Conservation (phyloP, 2,797 vertebrate species). For the Cirrhinus mrigala region DNA sequence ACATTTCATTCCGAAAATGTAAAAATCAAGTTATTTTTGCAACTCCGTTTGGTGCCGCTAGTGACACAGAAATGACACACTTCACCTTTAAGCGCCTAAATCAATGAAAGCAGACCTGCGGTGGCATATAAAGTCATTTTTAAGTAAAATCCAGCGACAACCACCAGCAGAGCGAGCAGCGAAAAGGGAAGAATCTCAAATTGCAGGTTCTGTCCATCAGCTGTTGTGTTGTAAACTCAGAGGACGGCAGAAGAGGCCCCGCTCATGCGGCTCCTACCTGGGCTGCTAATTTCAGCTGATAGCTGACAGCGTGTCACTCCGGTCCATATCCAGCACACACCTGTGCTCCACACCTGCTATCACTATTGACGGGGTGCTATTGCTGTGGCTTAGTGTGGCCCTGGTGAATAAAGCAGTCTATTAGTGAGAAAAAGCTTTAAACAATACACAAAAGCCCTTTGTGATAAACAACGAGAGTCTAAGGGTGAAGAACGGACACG, state of each 20-base stretch:
- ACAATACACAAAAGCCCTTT: constrained; percentile 28
- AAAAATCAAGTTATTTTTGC: neutral
- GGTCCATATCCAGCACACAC: constrained; percentile 43
- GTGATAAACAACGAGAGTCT: constrained; percentile 1
- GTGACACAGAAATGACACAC: constrained; percentile 18
- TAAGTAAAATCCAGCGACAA: constrained; percentile 36
- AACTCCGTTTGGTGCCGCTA: constrained; percentile 6
- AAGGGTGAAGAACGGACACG: constrained; percentile 10
- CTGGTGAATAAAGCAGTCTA: constrained; percentile 51
- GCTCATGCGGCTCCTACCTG: constrained; percentile 30
- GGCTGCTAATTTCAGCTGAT: constrained; percentile 62
- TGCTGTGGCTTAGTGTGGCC: constrained; percentile 60
- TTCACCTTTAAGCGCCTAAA: constrained; percentile 18
- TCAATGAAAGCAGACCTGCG: constrained; percentile 5
- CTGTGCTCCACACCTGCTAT: constrained; percentile 52
- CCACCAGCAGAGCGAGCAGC: constrained; percentile 38
- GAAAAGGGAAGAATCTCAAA: constrained; percentile 49
- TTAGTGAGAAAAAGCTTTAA: constrained; percentile 40
- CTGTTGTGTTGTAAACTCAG: constrained; percentile 45
- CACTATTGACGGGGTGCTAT: constrained; percentile 44
- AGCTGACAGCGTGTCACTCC: constrained; percentile 59
- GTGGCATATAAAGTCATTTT: constrained; percentile 46
- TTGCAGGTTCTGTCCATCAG: constrained; percentile 59
- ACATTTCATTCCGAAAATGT: neutral
- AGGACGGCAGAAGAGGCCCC: constrained; percentile 39